Evolutionary conservation across 2,113 vertebrate species (phyloP).

Genomic region (Axis porcinus): DNA sequence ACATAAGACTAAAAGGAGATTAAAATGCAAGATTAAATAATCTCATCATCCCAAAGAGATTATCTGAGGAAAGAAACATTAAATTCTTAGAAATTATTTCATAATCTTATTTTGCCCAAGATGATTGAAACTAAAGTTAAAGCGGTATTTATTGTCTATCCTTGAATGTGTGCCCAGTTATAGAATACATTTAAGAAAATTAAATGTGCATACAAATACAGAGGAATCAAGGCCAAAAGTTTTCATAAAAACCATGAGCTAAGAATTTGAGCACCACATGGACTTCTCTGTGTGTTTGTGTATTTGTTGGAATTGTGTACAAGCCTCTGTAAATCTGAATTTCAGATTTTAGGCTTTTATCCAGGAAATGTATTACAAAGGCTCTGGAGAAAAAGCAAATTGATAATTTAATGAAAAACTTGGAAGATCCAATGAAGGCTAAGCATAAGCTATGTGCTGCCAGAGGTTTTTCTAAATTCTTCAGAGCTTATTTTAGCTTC

Average conservation of each 20-base stretch:
- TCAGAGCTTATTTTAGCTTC: slow-evolving; percentile 50
- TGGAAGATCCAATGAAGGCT: slow-evolving; percentile 53
- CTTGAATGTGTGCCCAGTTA: not conserved
- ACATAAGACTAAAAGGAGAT: slow-evolving; percentile 15
- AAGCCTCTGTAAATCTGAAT: slow-evolving; percentile 42
- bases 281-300: not conserved
- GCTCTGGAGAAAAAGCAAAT: slow-evolving; percentile 47
- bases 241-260: not conserved
- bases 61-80: not conserved
- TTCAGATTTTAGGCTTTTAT: slow-evolving; percentile 56
- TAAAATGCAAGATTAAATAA: slow-evolving; percentile 41
- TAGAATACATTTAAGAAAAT: not conserved
- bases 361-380: slow-evolving; percentile 48
- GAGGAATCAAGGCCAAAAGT: not conserved
- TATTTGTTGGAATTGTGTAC: not conserved
- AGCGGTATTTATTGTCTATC: not conserved
- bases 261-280: not conserved
- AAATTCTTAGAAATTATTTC: slow-evolving; percentile 37
- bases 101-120: slow-evolving; percentile 19
- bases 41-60: not conserved
- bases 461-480: slow-evolving; percentile 23
- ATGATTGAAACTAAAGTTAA: not conserved
- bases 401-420: slow-evolving; percentile 58
- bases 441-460: slow-evolving; percentile 16
- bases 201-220: not conserved